Conservation (phyloP, 2,888 invertebrate species). For the Luperina nickerlii region DNA sequence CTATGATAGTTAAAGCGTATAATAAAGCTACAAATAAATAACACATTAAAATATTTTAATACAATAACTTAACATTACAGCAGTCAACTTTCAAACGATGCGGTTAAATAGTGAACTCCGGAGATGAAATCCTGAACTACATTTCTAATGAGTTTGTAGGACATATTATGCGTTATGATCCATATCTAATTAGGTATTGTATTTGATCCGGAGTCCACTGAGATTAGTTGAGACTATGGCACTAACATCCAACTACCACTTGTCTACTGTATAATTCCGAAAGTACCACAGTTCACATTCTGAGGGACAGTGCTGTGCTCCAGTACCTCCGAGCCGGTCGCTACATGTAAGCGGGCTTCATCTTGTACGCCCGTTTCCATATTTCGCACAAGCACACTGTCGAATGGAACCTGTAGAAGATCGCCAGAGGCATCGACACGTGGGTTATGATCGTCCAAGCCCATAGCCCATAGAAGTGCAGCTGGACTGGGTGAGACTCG, state of each 20-base stretch:
- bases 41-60: constrained; percentile 90
- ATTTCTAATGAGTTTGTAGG: constrained; percentile 54
- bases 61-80: constrained; percentile 89
- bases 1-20: constrained; percentile 85
- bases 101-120: constrained; percentile 70
- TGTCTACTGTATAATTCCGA: constrained; percentile 69
- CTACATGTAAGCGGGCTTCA: constrained; percentile 96
- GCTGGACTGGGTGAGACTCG: constrained; percentile 97
- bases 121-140: constrained; percentile 58
- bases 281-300: constrained; percentile 79
- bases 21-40: constrained; percentile 90
- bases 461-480: constrained; percentile 98
- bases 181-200: constrained; percentile 53
- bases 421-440: constrained; percentile 97
- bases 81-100: constrained; percentile 87
- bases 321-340: constrained; percentile 83
- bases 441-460: constrained; percentile 99
- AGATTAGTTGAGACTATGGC: constrained; percentile 82
- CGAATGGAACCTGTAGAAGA: constrained; percentile 98
- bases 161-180: constrained; percentile 53
- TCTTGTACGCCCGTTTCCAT: constrained; percentile 98
- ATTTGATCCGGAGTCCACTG: constrained; percentile 68
- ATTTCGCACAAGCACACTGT: constrained; percentile 98
- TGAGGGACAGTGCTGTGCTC: constrained; percentile 68
- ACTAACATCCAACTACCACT: constrained; percentile 82